Percentiles rank a stretch among this genome's conserved stretches.
phyloP scores from a whole-genome alignment of 2,113 vertebrate genomes.

The Vulpes vulpes region DNA sequence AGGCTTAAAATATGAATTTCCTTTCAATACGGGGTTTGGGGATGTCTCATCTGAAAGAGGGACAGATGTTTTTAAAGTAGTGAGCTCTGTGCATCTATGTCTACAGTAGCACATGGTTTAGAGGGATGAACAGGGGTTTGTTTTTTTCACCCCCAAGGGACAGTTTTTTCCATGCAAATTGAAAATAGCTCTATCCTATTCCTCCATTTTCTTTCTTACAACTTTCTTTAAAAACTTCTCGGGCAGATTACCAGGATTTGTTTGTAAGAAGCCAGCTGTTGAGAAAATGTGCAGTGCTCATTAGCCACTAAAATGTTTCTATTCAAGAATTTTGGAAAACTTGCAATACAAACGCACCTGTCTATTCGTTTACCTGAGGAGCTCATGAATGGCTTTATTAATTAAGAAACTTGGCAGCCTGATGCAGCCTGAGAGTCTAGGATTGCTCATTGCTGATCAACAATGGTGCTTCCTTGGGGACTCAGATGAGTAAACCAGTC shows the following conservation, averaged over 20 bases:
- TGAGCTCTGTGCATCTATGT: background rate
- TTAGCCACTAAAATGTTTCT: slow-evolving; percentile 6
- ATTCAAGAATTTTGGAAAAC: background rate
- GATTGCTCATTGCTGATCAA: background rate
- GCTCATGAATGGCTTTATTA: background rate
- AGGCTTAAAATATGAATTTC: background rate
- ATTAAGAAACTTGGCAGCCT: background rate
- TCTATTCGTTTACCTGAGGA: background rate
- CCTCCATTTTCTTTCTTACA: background rate
- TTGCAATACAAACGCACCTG: background rate
- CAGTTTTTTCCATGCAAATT: background rate
- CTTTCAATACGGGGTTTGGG: background rate
- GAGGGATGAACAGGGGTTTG: background rate
- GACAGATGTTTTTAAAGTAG: slow-evolving; percentile 1
- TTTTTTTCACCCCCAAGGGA: background rate
- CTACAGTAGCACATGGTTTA: background rate
- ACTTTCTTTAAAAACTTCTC: background rate
- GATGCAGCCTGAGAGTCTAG: too few relatives aligned
- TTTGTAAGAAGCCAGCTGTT: background rate
- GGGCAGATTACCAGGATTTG: background rate
- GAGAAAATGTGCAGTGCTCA: background rate
- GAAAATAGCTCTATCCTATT: background rate
- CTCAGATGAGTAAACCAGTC: background rate
- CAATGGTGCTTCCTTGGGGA: background rate
- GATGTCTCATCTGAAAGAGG: background rate